phyloP scores from a whole-genome alignment of 2,113 vertebrate genomes.

The Tinamus guttatus region DNA sequence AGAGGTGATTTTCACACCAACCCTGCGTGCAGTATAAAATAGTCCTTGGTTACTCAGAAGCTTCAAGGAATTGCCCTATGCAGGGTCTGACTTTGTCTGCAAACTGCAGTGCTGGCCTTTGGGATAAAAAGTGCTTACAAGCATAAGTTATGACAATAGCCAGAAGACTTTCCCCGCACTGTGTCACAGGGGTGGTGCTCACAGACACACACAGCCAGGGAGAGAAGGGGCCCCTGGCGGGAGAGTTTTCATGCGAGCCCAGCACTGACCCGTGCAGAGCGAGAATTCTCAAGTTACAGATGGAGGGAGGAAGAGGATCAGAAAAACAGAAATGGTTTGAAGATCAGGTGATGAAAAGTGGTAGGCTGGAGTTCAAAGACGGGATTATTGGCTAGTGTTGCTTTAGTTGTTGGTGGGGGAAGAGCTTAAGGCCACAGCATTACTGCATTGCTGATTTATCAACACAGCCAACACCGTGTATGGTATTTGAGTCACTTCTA shows the following conservation, averaged over 20 bases:
- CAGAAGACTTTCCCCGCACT: background rate
- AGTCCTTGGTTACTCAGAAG: slow-evolving; percentile 7
- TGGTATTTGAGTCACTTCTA: slow-evolving; percentile 55
- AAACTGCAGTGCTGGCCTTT: background rate
- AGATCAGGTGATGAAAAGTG: slow-evolving; percentile 30
- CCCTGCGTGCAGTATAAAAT: background rate
- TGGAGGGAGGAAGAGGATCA: background rate
- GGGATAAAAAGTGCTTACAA: slow-evolving; percentile 29
- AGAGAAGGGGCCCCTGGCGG: slow-evolving; percentile 6
- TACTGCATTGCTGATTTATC: slow-evolving; percentile 42
- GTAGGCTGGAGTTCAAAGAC: slow-evolving; percentile 40
- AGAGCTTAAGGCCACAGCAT: slow-evolving; percentile 24
- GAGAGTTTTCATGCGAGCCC: slow-evolving; percentile 23
- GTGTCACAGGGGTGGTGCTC: background rate
- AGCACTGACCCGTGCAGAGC: background rate
- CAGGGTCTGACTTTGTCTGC: background rate
- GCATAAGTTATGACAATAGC: background rate
- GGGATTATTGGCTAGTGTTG: slow-evolving; percentile 44
- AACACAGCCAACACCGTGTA: slow-evolving; percentile 13
- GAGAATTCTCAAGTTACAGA: background rate
- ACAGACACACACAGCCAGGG: background rate
- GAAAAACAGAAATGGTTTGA: slow-evolving; percentile 35
- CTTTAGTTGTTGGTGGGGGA: background rate
- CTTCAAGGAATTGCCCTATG: background rate
- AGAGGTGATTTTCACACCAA: slow-evolving; percentile 8